A percentile compares a stretch with the other conserved stretches of the same genome.
These are phyloP conservation scores for Pseudotriccus pelzelni DNA, from an alignment of 2,797 vertebrate species.

Conservation along the genomic window DNA sequence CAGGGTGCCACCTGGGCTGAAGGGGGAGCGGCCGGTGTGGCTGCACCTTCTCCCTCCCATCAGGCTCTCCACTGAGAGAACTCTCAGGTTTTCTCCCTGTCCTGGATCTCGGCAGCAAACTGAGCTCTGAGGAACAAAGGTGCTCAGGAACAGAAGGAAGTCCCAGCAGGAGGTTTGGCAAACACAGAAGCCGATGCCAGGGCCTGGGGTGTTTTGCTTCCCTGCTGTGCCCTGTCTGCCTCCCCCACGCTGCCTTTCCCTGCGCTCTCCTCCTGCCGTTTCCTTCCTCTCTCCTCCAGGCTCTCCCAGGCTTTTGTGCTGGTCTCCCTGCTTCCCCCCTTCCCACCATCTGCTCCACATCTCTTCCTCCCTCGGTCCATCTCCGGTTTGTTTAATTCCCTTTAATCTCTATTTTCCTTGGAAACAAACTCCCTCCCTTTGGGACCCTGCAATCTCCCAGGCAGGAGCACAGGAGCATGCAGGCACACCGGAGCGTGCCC, in stretches of 20 bases:
- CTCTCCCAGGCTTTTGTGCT: not conserved
- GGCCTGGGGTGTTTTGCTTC: not conserved
- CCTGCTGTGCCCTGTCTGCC: not conserved
- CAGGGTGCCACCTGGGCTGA: not conserved
- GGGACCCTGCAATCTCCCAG: rapidly evolving
- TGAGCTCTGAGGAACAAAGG: constrained; percentile 10
- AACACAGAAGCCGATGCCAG: not conserved
- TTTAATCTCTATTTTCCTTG: constrained; percentile 49
- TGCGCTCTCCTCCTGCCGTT: not conserved
- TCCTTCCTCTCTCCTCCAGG: constrained; percentile 17
- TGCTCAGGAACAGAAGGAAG: constrained; percentile 13
- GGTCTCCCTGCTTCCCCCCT: not conserved
- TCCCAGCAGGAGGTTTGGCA: not conserved
- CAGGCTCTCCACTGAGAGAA: not conserved
- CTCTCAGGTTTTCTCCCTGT: not conserved
- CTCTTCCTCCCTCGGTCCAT: not conserved
- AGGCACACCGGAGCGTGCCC: rapidly evolving
- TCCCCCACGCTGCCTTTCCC: not conserved
- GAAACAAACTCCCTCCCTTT: not conserved
- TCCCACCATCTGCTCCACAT: constrained; percentile 34
- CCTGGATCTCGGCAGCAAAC: constrained; percentile 8
- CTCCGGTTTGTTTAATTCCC: constrained; percentile 54
- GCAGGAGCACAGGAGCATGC: rapidly evolving
- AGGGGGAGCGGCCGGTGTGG: rapidly evolving
- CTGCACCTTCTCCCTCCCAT: not conserved